Percentiles rank a stretch among this genome's conserved stretches.
Conservation (phyloP, 2,888 invertebrate genomes). For the Tinea pellionella region DNA sequence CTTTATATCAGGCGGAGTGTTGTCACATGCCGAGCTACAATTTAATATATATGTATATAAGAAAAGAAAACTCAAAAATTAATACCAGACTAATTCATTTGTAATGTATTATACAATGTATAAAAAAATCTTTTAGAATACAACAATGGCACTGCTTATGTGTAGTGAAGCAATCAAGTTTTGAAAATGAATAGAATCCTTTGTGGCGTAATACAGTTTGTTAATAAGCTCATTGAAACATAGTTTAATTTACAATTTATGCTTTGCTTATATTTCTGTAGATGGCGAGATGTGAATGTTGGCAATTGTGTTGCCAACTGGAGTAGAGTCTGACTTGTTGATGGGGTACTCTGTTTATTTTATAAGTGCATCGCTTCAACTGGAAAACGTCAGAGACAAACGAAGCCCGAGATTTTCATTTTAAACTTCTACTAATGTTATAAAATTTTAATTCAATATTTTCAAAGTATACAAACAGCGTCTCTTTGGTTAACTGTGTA, state of each 20-base stretch:
- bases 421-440: not conserved
- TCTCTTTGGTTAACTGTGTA: no score
- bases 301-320: constrained; percentile 2
- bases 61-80: no score
- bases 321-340: not conserved
- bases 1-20: no score
- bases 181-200: not conserved
- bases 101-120: no score
- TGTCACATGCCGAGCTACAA: no score
- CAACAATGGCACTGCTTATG: no score
- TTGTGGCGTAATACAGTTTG: constrained; percentile 2
- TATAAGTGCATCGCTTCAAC: constrained; percentile 1
- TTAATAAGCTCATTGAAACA: constrained; percentile 2
- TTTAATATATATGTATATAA: no score
- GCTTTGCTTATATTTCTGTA: not conserved
- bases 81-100: no score
- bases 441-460: not conserved
- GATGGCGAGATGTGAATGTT: constrained; percentile 7
- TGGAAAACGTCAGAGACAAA: not conserved
- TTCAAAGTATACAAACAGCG: no score
- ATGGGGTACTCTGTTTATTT: constrained; percentile 1
- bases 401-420: not conserved
- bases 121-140: no score
- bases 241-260: constrained; percentile 11
- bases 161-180: not conserved